Percentiles rank a stretch among this genome's conserved stretches.
phyloP scores from a whole-genome alignment of 2,888 invertebrate species.

The Oligia fasciuncula region DNA sequence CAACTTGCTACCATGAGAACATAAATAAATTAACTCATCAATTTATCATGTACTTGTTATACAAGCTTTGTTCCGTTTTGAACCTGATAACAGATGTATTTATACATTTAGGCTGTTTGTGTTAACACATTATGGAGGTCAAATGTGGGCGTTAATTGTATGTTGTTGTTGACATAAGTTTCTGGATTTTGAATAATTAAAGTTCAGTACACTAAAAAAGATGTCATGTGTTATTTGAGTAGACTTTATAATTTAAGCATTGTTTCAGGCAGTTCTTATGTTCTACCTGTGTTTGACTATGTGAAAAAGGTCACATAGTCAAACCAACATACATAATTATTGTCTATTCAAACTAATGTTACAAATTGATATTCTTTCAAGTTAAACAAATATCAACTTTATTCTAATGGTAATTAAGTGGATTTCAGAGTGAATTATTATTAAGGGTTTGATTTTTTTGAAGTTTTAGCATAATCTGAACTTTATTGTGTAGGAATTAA shows the following conservation, averaged over 20 bases:
- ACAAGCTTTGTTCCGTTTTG: constrained; percentile 38
- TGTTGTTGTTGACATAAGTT: constrained; percentile 25
- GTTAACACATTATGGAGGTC: constrained; percentile 56
- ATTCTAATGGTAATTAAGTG: no score
- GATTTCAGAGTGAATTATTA: no score
- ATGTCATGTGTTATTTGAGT: background rate
- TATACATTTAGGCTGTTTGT: constrained; percentile 29
- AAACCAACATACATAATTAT: no score
- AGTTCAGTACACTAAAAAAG: background rate
- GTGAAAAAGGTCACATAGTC: no score
- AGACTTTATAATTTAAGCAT: background rate
- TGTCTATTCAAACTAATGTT: no score
- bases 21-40: constrained; percentile 31
- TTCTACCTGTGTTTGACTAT: background rate
- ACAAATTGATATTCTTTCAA: no score
- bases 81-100: constrained; percentile 41
- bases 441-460: no score
- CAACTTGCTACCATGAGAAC: constrained; percentile 20
- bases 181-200: constrained; percentile 18
- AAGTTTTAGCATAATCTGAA: no score
- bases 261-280: background rate
- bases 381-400: no score
- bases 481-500: no score
- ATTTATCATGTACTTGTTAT: constrained; percentile 27
- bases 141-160: constrained; percentile 41